Percentiles rank a stretch among this genome's conserved stretches.
These are phyloP conservation scores for Trachelus stipa DNA, from an alignment of 2,888 invertebrate species.

Conservation along the genomic window DNA sequence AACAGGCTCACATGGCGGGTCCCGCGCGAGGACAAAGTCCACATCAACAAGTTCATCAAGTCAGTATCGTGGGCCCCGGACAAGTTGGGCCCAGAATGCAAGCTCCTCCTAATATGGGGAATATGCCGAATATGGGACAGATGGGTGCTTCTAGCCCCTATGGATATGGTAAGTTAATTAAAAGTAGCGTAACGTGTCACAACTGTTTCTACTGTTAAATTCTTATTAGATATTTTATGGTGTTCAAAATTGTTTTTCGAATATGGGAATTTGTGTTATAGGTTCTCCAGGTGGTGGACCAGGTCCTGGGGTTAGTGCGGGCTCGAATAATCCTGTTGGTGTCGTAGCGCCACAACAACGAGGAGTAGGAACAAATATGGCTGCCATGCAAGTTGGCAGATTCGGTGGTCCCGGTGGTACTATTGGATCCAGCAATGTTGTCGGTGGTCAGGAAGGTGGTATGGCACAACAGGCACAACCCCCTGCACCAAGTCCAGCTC, in stretches of 20 bases:
- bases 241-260: background rate
- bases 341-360: slow-evolving; percentile 72
- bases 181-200: background rate
- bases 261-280: slow-evolving; percentile 21
- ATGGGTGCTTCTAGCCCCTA: slow-evolving; percentile 64
- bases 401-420: slow-evolving; percentile 68
- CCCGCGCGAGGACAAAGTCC: slow-evolving; percentile 64
- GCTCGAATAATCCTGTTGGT: slow-evolving; percentile 61
- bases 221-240: background rate
- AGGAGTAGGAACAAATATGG: slow-evolving; percentile 63
- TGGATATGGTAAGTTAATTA: slow-evolving; percentile 56
- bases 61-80: slow-evolving; percentile 68
- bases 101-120: slow-evolving; percentile 70
- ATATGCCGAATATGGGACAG: slow-evolving; percentile 63
- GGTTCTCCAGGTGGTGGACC: slow-evolving; percentile 58
- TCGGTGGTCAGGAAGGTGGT: slow-evolving; percentile 73
- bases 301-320: slow-evolving; percentile 53
- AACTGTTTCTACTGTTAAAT: background rate
- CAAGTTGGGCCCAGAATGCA: slow-evolving; percentile 74
- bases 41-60: slow-evolving; percentile 65
- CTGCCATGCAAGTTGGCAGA: slow-evolving; percentile 62
- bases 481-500: slow-evolving; percentile 82
- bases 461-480: slow-evolving; percentile 81
- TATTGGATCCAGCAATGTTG: slow-evolving; percentile 68
- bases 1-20: slow-evolving; percentile 60